Conservation (phyloP, 2,888 invertebrate species). For the Lasioglossum malachurum region DNA sequence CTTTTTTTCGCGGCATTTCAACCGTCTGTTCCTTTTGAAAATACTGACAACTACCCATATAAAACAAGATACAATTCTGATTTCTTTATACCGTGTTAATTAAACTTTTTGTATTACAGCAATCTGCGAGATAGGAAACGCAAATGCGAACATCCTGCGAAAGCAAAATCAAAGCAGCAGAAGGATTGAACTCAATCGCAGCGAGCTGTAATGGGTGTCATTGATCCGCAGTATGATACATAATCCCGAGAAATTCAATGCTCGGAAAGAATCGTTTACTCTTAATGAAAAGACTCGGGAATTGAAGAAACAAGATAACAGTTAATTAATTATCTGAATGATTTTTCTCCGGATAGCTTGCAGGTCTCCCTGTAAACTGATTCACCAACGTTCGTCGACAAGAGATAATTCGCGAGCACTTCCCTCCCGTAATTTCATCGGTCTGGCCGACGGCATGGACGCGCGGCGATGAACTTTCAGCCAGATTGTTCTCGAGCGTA, state of each 20-base stretch:
- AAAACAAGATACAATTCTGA: background rate
- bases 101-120: background rate
- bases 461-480: conserved; percentile 29
- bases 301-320: background rate
- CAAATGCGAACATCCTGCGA: no score
- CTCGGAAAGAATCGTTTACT: background rate
- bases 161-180: no score
- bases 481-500: conserved; percentile 19
- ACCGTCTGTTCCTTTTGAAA: background rate
- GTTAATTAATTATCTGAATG: background rate
- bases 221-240: background rate
- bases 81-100: background rate
- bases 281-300: background rate
- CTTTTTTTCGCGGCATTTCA: no score
- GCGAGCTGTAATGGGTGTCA: background rate
- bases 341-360: background rate
- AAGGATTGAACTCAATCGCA: no score
- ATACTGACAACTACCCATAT: background rate
- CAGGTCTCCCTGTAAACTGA: background rate
- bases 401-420: conserved; percentile 14
- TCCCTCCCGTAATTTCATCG: conserved; percentile 16
- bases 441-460: background rate
- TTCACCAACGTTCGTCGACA: background rate
- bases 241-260: background rate
- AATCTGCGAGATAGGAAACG: background rate